Conservation (phyloP, 2,888 invertebrate genomes). For the Lordiphosa andalusiaca region DNA sequence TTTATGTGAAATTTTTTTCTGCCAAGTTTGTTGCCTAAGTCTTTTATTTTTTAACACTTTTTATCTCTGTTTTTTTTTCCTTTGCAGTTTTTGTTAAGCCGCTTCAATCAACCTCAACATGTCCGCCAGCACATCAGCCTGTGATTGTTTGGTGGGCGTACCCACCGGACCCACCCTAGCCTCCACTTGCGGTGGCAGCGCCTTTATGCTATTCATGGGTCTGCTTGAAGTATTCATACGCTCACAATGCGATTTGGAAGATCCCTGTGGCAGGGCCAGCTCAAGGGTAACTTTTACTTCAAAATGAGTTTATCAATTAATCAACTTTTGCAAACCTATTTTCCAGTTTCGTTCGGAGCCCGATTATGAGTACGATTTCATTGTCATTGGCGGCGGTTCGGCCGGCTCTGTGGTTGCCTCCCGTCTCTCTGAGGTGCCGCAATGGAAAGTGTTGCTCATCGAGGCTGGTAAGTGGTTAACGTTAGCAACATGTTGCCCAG, state of each 20-base stretch:
- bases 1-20: neutral
- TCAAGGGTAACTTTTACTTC: conserved; percentile 76
- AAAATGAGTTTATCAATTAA: neutral
- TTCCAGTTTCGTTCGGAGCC: conserved; percentile 79
- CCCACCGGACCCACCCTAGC: conserved; percentile 91
- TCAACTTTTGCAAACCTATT: neutral
- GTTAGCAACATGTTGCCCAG: conserved; percentile 29
- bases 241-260: conserved; percentile 92
- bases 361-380: conserved; percentile 80
- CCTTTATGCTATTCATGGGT: conserved; percentile 94
- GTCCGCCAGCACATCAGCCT: conserved; percentile 80
- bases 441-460: conserved; percentile 80
- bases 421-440: conserved; percentile 79
- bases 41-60: conserved; percentile 31
- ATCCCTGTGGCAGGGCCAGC: conserved; percentile 89
- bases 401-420: conserved; percentile 80
- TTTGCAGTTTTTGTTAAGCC: conserved; percentile 20
- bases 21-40: conserved; percentile 49
- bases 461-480: conserved; percentile 79
- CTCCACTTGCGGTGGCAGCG: conserved; percentile 90
- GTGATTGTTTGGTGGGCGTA: conserved; percentile 90
- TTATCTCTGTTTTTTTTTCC: neutral
- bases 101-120: conserved; percentile 27
- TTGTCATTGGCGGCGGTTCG: conserved; percentile 80
- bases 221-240: conserved; percentile 91